These are phyloP conservation scores for Alsophila aescularia DNA, from an alignment of 2,888 invertebrate species.

Conservation along the genomic window DNA sequence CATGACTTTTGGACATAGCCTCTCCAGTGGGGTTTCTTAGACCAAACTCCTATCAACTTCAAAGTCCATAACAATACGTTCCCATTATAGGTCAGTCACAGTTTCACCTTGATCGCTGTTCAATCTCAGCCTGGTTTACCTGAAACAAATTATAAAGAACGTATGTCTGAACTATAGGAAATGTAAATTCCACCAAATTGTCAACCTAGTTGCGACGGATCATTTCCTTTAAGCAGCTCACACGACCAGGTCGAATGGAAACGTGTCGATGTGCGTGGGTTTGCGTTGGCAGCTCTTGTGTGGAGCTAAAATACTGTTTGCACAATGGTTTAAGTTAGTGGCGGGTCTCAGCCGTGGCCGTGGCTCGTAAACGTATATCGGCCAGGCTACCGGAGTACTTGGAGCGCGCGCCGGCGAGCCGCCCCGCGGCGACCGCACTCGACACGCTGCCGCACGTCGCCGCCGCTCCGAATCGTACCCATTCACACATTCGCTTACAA, in stretches of 20 bases:
- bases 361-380: slow-evolving; percentile 81
- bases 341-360: slow-evolving; percentile 50
- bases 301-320: slow-evolving; percentile 40
- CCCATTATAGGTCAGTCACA: too few species aligned
- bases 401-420: slow-evolving; percentile 46
- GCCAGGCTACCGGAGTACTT: slow-evolving; percentile 60
- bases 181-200: too few species aligned
- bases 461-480: slow-evolving; percentile 81
- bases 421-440: slow-evolving; percentile 84
- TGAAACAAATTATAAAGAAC: too few species aligned
- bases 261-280: neutral
- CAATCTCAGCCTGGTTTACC: too few species aligned
- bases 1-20: neutral
- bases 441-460: slow-evolving; percentile 81
- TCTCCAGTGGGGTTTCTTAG: neutral
- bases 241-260: neutral
- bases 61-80: too few species aligned
- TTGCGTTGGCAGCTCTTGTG: slow-evolving; percentile 36
- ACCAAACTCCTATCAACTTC: too few species aligned
- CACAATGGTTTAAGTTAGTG: slow-evolving; percentile 60
- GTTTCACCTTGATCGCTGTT: too few species aligned
- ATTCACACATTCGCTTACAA: slow-evolving; percentile 65
- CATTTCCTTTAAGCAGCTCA: too few species aligned
- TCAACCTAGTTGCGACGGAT: too few species aligned
- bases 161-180: too few species aligned